Evolutionary conservation across 2,113 vertebrate species (phyloP), one percentile per base, ranked within the genome.

Genomic region (Stegostoma tigrinum): DNA sequence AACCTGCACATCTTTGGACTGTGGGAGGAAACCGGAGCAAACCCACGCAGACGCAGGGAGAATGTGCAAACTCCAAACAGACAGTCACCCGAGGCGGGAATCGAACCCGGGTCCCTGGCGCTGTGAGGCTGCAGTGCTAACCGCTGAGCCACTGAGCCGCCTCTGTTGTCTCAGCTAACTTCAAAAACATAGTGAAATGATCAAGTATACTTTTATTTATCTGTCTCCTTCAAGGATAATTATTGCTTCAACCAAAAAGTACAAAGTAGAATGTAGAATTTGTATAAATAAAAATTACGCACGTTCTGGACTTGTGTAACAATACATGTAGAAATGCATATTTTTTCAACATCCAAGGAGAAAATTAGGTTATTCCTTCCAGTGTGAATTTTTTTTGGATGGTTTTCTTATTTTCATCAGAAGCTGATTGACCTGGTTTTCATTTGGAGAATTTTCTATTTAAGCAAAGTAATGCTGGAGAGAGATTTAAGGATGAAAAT

Each of bases 181-280:
- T 67, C 72, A 90, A 45, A 96, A 96, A 95, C 96, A 96, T 61
- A 70, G 96, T 48, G 96, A 34, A 89, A 72, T 93, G 94, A 96
- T 42, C 48, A 96, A 96, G 83, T 96, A 95, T 91, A 12, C 75
- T 96, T 96, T 1, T 96, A 6, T 96, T 91, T 55, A 96, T 85
- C 45, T 94, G 55, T 48, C 96, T 93, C 0, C 95, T 96, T 27
- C 78, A 34, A 42, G 78, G 78, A 15, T 38, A 85, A 15, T 85
- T 85, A 19, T 45, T 85, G 17, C 5, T 86, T 75, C 72, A 23
- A 75, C 24, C 7, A 34, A 75, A 5, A 34, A 23, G 17, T 21
- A 42, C 1, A 86, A 86, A 15, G 21, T 67, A 86, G 19, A 48
- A 17, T 83, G 14, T 48, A 86, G 21, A 19, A 1, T 48, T 86